Evolutionary conservation across 2,113 vertebrate genomes (phyloP).

Genomic region (Vanacampus margaritifer): DNA sequence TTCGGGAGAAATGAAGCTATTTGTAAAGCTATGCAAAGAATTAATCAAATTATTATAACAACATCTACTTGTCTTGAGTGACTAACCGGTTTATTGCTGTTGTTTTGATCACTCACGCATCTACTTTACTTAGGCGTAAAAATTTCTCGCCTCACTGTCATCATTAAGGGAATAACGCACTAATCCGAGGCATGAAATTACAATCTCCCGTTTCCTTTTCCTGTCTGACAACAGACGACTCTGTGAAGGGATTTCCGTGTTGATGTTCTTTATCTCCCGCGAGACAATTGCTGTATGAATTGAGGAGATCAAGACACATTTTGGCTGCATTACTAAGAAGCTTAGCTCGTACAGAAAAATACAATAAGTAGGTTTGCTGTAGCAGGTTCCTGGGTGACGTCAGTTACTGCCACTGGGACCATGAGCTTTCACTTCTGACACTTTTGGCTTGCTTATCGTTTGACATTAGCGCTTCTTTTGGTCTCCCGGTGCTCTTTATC

Average conservation of each 20-base stretch:
- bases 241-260: slow-evolving; percentile 68
- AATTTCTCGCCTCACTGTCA: slow-evolving; percentile 70
- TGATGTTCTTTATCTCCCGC: slow-evolving; percentile 63
- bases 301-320: slow-evolving; percentile 66
- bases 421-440: not conserved
- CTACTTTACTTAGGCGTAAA: slow-evolving; percentile 57
- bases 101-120: slow-evolving; percentile 40
- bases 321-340: slow-evolving; percentile 64
- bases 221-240: slow-evolving; percentile 60
- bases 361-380: not conserved
- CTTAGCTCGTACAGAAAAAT: slow-evolving; percentile 46
- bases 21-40: not conserved
- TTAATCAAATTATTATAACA: not conserved
- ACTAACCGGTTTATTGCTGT: slow-evolving; percentile 34
- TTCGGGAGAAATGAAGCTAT: not conserved
- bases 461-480: not conserved
- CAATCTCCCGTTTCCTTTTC: slow-evolving; percentile 56
- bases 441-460: not conserved
- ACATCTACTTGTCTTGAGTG: slow-evolving; percentile 1
- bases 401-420: not conserved
- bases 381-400: not conserved
- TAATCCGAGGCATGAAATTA: slow-evolving; percentile 72
- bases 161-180: slow-evolving; percentile 60
- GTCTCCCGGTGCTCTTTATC: not conserved
- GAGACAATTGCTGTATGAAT: slow-evolving; percentile 68